A percentile compares a stretch with the other conserved stretches of the same genome.
phyloP scores from a whole-genome alignment of 2,113 vertebrate species.

The Heliornis fulica region DNA sequence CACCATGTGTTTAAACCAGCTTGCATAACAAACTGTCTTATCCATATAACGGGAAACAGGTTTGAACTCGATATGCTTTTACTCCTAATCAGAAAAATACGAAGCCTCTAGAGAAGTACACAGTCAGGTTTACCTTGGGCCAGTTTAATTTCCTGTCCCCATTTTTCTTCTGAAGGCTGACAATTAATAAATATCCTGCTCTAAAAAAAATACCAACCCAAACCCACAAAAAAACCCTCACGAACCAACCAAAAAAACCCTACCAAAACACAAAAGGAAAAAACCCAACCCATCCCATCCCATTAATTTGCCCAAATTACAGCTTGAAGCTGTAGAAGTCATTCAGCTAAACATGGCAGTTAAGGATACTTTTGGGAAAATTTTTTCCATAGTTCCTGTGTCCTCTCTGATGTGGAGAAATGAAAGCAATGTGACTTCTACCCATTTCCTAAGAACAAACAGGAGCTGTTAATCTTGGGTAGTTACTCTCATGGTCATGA shows the following conservation, averaged over 20 bases:
- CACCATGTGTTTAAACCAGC: not conserved
- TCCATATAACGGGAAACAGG: conserved; percentile 9
- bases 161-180: not conserved
- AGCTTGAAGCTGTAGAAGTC: not conserved
- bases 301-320: not conserved
- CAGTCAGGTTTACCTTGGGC: conserved; percentile 35
- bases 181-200: not conserved
- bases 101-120: not conserved
- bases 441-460: not conserved
- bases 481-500: not conserved
- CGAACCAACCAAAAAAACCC: no score
- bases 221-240: no score
- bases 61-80: not conserved
- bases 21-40: conserved; percentile 36
- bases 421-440: not conserved
- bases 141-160: conserved; percentile 65
- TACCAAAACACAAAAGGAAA: no score
- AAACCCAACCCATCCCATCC: not conserved
- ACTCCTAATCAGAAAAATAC: conserved; percentile 23
- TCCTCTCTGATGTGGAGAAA: not conserved
- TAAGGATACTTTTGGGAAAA: not conserved
- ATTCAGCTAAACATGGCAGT: not conserved
- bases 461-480: not conserved
- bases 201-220: not conserved
- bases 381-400: rapidly evolving